Evolutionary conservation across 2,888 invertebrate genomes (phyloP), one percentile per base, ranked within the genome.

Genomic region (Aplocera efformata): DNA sequence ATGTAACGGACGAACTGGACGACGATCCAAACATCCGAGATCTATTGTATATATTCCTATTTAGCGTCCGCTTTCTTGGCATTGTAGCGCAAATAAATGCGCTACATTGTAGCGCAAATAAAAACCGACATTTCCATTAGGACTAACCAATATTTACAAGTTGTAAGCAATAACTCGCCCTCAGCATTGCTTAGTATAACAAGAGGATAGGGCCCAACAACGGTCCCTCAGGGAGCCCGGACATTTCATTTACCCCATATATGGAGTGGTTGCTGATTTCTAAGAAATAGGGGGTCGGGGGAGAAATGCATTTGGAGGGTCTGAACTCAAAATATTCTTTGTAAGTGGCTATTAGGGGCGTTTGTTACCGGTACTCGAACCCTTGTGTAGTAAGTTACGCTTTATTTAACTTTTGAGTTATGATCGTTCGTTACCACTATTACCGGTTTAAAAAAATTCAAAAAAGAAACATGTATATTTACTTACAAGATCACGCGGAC

Each of bases 201-300:
- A 60, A 58, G 50, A 52, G 55, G 28, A 39, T 56, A 58, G 71
- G 69, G 56, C 59, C 59, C 50, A 56, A 32, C 50, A 58, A 67
- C 51, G 51, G 53, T 62, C 67, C 71, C 67, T 62, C 55, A 59
- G 81, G 84, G 79, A 76, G 56, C 53, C 52, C 53, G 40, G 42
- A 58, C 76, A 67, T 77, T 83, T 81, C 77, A 81, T 81, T 79
- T 72, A 52, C 63, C 63, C 68, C 54, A 60, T 62, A 62, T 68
- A 63, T 58, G 67, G 60, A 66, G 56, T 58, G 64, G 58, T 71
- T 68, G 69, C 48, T 58, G 66, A 66, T 66, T 64, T 63, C 50
- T 60, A 60, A 58, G 56, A 29, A 8, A 29, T 60, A 52, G 56
- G 63, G 33, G 37, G 36, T 39, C 7, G 36, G 66, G 72, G 68